phyloP scores from a whole-genome alignment of 2,113 vertebrate genomes.

The Merops nubicus region DNA sequence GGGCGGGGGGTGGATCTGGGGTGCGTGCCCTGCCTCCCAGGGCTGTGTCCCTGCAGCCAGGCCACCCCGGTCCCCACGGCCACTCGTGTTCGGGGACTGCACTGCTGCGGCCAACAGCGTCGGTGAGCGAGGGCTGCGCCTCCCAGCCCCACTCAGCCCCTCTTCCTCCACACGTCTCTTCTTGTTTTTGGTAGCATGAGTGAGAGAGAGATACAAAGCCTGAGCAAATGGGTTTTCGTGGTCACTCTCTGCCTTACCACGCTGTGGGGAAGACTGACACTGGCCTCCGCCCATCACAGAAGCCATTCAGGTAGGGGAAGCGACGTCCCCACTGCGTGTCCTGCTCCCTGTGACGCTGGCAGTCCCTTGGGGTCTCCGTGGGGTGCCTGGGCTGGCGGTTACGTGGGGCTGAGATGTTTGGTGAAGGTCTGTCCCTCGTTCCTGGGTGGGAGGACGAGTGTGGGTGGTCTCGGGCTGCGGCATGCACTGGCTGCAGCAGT shows the following conservation, averaged over 20 bases:
- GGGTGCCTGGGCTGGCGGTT: background rate
- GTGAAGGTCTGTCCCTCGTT: background rate
- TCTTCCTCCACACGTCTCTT: background rate
- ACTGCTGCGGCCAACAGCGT: accelerated
- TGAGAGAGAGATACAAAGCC: constrained; percentile 83
- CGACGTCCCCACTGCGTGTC: accelerated
- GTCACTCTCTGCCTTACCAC: constrained; percentile 87
- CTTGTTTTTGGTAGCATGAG: constrained; percentile 80
- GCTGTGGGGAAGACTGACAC: constrained; percentile 86
- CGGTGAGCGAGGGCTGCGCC: background rate
- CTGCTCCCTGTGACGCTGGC: accelerated
- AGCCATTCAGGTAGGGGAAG: constrained; percentile 85
- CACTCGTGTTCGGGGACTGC: accelerated
- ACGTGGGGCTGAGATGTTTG: accelerated
- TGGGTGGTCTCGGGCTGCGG: background rate
- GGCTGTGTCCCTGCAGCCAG: background rate
- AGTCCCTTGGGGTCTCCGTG: background rate
- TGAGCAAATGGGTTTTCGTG: constrained; percentile 86
- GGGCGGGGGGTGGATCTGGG: background rate
- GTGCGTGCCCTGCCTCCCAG: background rate
- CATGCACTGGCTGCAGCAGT: accelerated
- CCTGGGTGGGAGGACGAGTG: background rate
- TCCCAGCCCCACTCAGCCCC: background rate
- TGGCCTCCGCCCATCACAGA: constrained; percentile 83
- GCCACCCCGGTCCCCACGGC: background rate